Evolutionary conservation across 2,888 invertebrate genomes (phyloP).

Genomic region (Caenorhabditis japonica): DNA sequence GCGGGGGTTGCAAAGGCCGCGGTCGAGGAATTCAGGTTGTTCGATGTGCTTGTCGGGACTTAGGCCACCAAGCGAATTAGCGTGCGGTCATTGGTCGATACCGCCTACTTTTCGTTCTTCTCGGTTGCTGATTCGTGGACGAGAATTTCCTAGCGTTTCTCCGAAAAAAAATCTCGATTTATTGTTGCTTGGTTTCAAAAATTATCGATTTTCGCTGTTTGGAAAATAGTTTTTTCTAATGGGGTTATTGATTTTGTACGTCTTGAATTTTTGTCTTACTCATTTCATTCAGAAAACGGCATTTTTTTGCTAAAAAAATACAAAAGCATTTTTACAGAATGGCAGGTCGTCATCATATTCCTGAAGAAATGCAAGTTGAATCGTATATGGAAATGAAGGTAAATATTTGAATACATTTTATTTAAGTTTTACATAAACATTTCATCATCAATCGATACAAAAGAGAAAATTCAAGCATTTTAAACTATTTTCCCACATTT

Average conservation of each 20-base stretch:
- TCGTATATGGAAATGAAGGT: slow-evolving; percentile 34
- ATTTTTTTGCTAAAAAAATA: too few relatives aligned
- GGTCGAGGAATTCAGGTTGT: too few relatives aligned
- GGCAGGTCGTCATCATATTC: slow-evolving; percentile 6
- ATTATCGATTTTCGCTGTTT: not conserved
- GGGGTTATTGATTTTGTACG: not conserved
- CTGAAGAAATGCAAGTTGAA: slow-evolving; percentile 23
- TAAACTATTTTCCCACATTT: not conserved
- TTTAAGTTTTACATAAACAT: too few relatives aligned
- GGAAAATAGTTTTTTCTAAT: not conserved
- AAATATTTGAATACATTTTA: not conserved
- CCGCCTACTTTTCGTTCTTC: not conserved
- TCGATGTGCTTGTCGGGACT: not conserved
- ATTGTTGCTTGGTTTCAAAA: too few relatives aligned
- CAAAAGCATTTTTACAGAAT: not conserved
- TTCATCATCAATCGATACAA: too few relatives aligned
- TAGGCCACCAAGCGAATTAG: not conserved
- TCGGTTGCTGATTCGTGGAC: too few relatives aligned
- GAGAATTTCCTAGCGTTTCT: not conserved
- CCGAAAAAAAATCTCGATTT: not conserved
- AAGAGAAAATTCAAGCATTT: not conserved
- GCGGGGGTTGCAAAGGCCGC: too few relatives aligned
- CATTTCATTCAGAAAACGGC: too few relatives aligned
- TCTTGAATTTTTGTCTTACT: too few relatives aligned
- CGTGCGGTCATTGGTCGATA: too few relatives aligned